Base-by-base conservation (phyloP, 2,113 vertebrate genomes). In the Garra rufa region DNA sequence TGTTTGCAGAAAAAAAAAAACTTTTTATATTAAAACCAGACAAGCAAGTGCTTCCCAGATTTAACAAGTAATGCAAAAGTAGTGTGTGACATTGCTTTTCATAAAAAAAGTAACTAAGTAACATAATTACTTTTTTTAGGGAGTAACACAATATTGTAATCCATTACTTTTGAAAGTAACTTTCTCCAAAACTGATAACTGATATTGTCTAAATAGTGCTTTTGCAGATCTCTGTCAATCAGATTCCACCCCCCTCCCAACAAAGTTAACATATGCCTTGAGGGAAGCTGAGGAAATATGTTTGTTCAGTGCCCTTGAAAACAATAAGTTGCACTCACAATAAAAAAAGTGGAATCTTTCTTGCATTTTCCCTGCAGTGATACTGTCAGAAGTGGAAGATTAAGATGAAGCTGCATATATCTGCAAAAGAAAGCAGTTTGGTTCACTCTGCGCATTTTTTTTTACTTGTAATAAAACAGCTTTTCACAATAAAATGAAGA, bases 401-500 rank as follows among this genome's bases (percentile, higher is more conserved):
- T 89, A 83, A 89, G 77, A 80, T 87, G 83, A 89, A 83, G 87
- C 14, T 50, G 41, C 44, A 85, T 30, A 79, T 34, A 82, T 78
- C 41, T 85, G 52, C 52, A 48, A 59, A 74, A 84, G 86, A 77
- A 81, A 84, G 82, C 26, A 44, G 55, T 83, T 44, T 44, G 38
- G 76, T 88, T 87, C 81, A 34, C 24, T 86, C 26, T 87, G 85
- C 87, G 76, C 65, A 83, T 78, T 90, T 48, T 61, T 85, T 87
- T 88, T 86, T 87, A 67, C 87, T 85, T 76, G 88, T 88, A 92
- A 91, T 78, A 87, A 74, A 86, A 86, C 82, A 43, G 76, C 3
- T 89, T 85, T 89, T 91, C 69, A 86, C 77, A 87, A 89, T 85
- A 90, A 48, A 92, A 93, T 92, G 55, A 86, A 89, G 85, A 50